These are phyloP conservation scores for Mesorhabditis belari DNA, from an alignment of 2,888 invertebrate genomes.

Conservation along the genomic window DNA sequence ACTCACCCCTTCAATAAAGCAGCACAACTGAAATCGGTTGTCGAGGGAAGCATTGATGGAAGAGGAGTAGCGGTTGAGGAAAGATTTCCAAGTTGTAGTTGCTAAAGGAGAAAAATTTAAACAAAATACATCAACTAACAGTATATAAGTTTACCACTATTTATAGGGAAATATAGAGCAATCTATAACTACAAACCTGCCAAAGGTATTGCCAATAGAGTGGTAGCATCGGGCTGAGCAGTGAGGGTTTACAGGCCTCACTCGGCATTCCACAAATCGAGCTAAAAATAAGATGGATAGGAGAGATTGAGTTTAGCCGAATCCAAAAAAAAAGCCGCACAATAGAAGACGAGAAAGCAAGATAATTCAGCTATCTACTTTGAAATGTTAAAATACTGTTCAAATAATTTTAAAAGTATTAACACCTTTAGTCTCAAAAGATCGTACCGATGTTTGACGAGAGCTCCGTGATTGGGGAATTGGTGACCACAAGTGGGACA, in stretches of 20 bases:
- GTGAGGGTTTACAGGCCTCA: not conserved
- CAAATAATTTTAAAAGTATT: no score
- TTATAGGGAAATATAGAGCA: no score
- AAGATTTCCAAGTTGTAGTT: not conserved
- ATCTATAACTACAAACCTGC: no score
- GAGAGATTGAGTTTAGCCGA: slow-evolving; percentile 3
- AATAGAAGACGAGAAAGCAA: slow-evolving; percentile 1
- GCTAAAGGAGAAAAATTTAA: no score
- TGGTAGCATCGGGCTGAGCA: not conserved
- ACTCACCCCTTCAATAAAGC: no score
- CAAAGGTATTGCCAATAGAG: not conserved
- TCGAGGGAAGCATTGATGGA: no score
- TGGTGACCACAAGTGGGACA: slow-evolving; percentile 15
- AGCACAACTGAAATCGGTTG: no score
- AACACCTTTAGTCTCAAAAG: no score
- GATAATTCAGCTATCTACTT: not conserved
- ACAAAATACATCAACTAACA: no score
- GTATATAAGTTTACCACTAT: no score
- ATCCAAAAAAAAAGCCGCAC: slow-evolving; percentile 1
- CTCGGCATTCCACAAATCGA: slow-evolving; percentile 69
- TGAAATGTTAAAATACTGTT: no score
- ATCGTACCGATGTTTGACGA: slow-evolving; percentile 76
- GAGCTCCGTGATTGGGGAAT: slow-evolving; percentile 81
- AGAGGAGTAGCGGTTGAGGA: no score
- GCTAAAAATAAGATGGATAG: slow-evolving; percentile 14